Percentiles rank a stretch among this genome's conserved stretches.
phyloP scores from a whole-genome alignment of 2,113 vertebrate genomes.

The Puntigrus tetrazona region DNA sequence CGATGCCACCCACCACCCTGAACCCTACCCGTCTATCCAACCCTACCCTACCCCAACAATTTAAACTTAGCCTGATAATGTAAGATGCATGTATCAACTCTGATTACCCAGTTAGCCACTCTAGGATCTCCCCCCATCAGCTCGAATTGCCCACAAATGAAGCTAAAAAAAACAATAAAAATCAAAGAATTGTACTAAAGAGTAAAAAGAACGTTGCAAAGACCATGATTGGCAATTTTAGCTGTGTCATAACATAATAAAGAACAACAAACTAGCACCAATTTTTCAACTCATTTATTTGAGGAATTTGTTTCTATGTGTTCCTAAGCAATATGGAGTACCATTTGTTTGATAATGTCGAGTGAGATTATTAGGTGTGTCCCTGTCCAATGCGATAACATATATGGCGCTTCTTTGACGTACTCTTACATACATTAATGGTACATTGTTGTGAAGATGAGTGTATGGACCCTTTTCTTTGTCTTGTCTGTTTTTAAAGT shows the following conservation, averaged over 20 bases:
- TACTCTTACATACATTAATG: constrained; percentile 89
- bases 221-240: constrained; percentile 89
- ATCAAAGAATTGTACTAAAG: constrained; percentile 73
- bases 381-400: constrained; percentile 89
- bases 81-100: constrained; percentile 98
- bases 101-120: constrained; percentile 91
- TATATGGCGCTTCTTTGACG: constrained; percentile 92
- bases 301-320: constrained; percentile 90
- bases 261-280: constrained; percentile 83
- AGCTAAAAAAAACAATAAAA: constrained; percentile 85
- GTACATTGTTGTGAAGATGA: constrained; percentile 88
- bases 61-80: constrained; percentile 87
- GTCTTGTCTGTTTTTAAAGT: constrained; percentile 87
- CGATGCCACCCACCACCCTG: constrained; percentile 41
- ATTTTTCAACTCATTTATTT: constrained; percentile 85
- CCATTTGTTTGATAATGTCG: constrained; percentile 93
- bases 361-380: constrained; percentile 92
- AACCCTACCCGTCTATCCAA: constrained; percentile 22
- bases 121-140: constrained; percentile 91
- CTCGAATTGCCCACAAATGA: constrained; percentile 90
- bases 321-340: constrained; percentile 99
- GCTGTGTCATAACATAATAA: constrained; percentile 84
- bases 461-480: constrained; percentile 85
- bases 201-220: constrained; percentile 70
- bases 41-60: constrained; percentile 55